Percentiles rank a stretch among this genome's conserved stretches.
phyloP scores from a whole-genome alignment of 64 coral and sea anemone genomes.

The Actinia equina region DNA sequence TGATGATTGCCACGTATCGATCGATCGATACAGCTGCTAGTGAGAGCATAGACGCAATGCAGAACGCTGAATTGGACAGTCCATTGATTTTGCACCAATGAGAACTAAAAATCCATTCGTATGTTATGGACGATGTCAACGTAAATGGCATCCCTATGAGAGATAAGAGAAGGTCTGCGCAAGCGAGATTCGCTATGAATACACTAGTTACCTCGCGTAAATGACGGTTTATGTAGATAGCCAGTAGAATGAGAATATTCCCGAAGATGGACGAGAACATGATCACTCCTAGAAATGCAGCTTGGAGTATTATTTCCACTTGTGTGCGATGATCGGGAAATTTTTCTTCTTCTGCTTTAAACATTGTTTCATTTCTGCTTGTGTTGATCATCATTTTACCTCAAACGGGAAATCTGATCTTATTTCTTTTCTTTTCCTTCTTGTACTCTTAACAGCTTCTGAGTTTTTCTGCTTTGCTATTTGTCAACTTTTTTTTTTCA shows the following conservation, averaged over 20 bases:
- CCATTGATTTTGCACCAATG: constrained; percentile 78
- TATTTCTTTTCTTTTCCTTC: too few relatives aligned
- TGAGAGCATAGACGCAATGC: constrained; percentile 79
- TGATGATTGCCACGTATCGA: constrained; percentile 86
- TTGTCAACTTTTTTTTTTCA: not conserved
- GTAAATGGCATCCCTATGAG: constrained; percentile 90
- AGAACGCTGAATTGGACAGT: constrained; percentile 68
- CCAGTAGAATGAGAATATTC: constrained; percentile 70
- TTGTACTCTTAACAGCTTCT: too few relatives aligned
- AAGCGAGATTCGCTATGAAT: constrained; percentile 78
- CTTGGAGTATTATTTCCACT: constrained; percentile 36
- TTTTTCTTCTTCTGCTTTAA: not conserved
- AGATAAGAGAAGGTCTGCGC: constrained; percentile 72
- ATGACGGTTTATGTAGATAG: constrained; percentile 59
- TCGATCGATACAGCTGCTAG: constrained; percentile 76
- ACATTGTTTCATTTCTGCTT: not conserved
- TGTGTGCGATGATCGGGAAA: not conserved
- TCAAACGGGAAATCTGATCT: too few relatives aligned
- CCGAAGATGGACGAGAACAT: constrained; percentile 78
- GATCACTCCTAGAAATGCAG: constrained; percentile 49
- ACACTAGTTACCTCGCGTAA: constrained; percentile 62
- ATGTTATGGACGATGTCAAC: constrained; percentile 60
- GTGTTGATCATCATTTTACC: too few relatives aligned
- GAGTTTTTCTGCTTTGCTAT: not conserved
- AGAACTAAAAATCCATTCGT: constrained; percentile 58